phyloP scores from a whole-genome alignment of 2,113 vertebrate species.

The Numida meleagris region DNA sequence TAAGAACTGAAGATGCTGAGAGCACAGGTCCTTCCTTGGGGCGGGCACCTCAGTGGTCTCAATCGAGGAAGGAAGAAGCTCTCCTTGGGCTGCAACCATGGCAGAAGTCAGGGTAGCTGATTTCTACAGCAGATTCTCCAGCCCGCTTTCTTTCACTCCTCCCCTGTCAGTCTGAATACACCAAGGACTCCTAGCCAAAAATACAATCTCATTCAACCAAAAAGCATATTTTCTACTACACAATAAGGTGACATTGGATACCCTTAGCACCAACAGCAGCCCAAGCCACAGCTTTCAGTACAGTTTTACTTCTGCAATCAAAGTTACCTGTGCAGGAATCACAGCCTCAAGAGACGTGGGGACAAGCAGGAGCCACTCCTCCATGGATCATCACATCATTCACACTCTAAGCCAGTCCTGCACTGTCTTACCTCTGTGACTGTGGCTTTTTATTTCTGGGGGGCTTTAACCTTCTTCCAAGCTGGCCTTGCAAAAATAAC shows the following conservation, averaged over 20 bases:
- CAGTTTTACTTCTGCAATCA: not conserved
- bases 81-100: not conserved
- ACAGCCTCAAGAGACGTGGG: rapidly evolving
- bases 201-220: not conserved
- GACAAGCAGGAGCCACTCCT: not conserved
- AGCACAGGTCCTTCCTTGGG: not conserved
- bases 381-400: too few relatives aligned
- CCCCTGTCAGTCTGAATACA: not conserved
- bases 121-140: not conserved
- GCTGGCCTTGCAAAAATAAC: not conserved
- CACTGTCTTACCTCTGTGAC: not conserved
- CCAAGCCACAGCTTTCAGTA: not conserved
- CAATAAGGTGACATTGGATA: rapidly evolving
- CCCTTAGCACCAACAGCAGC: not conserved
- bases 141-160: not conserved
- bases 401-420: not conserved
- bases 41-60: not conserved
- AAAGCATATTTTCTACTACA: rapidly evolving
- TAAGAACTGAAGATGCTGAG: not conserved
- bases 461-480: not conserved
- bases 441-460: not conserved
- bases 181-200: not conserved
- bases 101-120: not conserved
- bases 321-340: not conserved
- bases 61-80: not conserved